These are phyloP conservation scores for Drosophila vallismaia DNA, from an alignment of 2,888 invertebrate genomes.

Conservation along the genomic window DNA sequence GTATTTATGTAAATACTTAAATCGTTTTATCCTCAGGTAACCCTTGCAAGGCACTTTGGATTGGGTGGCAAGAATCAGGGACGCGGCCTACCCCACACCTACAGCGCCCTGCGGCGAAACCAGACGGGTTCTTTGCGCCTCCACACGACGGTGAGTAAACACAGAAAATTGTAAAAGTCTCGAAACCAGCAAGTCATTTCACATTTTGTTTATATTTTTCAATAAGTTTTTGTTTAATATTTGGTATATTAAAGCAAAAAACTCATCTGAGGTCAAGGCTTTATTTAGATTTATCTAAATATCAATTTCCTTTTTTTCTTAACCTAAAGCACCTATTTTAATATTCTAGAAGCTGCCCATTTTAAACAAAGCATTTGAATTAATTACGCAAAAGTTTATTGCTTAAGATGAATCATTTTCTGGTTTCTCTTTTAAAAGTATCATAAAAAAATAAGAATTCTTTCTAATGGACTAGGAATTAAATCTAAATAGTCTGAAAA, in stretches of 20 bases:
- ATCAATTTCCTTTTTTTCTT: too few relatives aligned
- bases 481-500: background rate
- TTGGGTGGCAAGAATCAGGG: slow-evolving; percentile 79
- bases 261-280: background rate
- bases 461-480: background rate
- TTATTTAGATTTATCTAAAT: background rate
- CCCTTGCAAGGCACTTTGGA: slow-evolving; percentile 82
- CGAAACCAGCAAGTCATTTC: background rate
- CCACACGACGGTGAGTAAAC: slow-evolving; percentile 81
- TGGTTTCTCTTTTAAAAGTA: background rate
- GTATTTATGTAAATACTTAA: background rate
- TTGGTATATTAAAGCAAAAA: background rate
- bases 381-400: background rate
- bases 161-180: slow-evolving; percentile 30
- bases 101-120: slow-evolving; percentile 81
- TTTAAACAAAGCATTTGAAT: background rate
- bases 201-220: background rate
- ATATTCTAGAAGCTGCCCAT: background rate
- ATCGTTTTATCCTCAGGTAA: slow-evolving; percentile 67
- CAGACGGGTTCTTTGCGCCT: slow-evolving; percentile 83
- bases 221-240: background rate
- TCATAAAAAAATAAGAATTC: too few relatives aligned
- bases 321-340: too few relatives aligned
- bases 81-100: slow-evolving; percentile 76
- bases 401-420: background rate